These are phyloP conservation scores for Brachyrhaphis roseni DNA, from an alignment of 2,797 vertebrate genomes.

Conservation along the genomic window DNA sequence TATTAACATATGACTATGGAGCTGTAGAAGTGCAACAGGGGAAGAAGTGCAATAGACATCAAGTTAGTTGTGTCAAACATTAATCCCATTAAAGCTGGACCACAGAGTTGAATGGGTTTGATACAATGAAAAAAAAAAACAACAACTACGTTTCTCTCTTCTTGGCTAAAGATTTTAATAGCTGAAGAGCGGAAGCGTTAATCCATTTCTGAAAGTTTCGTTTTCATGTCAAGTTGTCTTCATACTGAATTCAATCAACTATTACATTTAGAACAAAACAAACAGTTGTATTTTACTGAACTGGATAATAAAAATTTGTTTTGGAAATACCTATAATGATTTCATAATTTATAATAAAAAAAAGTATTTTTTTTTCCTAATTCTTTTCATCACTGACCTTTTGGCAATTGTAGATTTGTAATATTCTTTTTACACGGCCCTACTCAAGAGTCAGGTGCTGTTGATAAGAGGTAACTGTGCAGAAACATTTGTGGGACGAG, in stretches of 20 bases:
- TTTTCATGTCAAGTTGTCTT: not conserved
- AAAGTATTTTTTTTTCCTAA: not conserved
- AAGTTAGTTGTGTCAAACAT: not conserved
- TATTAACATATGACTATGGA: not conserved
- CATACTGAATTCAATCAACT: not conserved
- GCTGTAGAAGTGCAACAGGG: not conserved
- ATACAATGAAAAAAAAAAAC: not conserved
- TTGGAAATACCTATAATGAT: not conserved
- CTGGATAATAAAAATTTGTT: not conserved
- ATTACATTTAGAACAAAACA: not conserved
- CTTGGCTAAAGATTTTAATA: not conserved
- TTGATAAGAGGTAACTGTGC: constrained; percentile 28
- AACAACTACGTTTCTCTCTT: not conserved
- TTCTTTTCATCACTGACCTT: not conserved
- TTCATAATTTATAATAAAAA: not conserved
- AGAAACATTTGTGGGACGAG: constrained; percentile 31
- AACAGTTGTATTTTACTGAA: not conserved
- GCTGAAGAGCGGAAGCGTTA: not conserved
- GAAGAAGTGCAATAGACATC: not conserved
- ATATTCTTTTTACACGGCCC: not conserved
- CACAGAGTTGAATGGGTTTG: not conserved
- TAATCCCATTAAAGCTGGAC: not conserved
- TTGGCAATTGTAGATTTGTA: not conserved
- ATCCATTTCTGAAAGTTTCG: not conserved
- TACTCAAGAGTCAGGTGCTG: constrained; percentile 8